Percentiles rank a stretch among this genome's conserved stretches.
Conservation (phyloP, 30 jellyfish, hydroid and myxozoan genomes). For the Turritopsis dohrnii region DNA sequence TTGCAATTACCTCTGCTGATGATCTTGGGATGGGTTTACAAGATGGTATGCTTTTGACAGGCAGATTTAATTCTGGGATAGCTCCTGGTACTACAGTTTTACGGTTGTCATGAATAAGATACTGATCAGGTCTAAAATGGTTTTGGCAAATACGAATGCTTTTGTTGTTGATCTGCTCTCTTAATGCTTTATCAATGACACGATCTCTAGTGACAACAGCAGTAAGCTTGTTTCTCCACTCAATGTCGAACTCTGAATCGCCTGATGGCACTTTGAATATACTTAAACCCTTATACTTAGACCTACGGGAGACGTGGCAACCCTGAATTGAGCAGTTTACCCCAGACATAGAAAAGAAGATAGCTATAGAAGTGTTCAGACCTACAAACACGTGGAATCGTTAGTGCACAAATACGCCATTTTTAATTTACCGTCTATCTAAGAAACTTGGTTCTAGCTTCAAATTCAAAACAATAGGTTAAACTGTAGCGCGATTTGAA, state of each 20-base stretch:
- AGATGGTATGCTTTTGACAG: not conserved
- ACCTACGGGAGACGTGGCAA: constrained; percentile 51
- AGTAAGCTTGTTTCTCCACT: constrained; percentile 50
- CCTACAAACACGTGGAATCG: too few species aligned
- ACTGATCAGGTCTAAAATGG: constrained; percentile 35
- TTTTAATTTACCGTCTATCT: too few species aligned
- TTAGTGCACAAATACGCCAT: too few species aligned
- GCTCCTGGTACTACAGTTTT: too few species aligned
- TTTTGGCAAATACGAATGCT: constrained; percentile 43
- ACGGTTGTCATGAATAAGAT: not conserved
- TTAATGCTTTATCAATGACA: constrained; percentile 36
- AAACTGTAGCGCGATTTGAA: too few species aligned
- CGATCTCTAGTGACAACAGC: constrained; percentile 44
- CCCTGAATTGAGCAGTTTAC: constrained; percentile 56
- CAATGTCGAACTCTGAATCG: constrained; percentile 34
- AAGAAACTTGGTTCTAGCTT: too few species aligned
- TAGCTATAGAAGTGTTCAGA: too few species aligned
- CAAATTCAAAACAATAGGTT: too few species aligned
- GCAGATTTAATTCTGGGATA: not conserved
- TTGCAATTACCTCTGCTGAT: not conserved
- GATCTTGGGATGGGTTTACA: not conserved
- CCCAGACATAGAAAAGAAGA: constrained; percentile 48
- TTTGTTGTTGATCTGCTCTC: constrained; percentile 36
- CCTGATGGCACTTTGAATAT: constrained; percentile 55
- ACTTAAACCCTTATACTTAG: constrained; percentile 26